A percentile compares a stretch with the other conserved stretches of the same genome.
These are phyloP conservation scores for Zeuzera pyrina DNA, from an alignment of 2,888 invertebrate species.

Conservation along the genomic window DNA sequence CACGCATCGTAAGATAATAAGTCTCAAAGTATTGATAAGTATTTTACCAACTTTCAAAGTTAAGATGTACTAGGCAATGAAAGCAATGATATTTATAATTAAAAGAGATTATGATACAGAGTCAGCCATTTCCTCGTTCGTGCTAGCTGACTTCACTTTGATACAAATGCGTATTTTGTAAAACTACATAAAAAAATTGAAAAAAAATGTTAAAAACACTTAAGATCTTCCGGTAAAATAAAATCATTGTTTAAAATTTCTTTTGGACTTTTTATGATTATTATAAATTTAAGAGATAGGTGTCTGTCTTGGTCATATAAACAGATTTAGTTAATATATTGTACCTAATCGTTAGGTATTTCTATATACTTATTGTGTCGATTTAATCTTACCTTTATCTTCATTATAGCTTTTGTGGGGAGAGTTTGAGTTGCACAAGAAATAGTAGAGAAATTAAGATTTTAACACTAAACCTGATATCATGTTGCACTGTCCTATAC, in stretches of 20 bases:
- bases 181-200: slow-evolving; percentile 34
- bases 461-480: slow-evolving; percentile 37
- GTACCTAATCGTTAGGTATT: slow-evolving; percentile 58
- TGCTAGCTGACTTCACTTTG: slow-evolving; percentile 66
- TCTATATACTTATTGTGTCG: slow-evolving; percentile 70
- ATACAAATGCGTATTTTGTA: slow-evolving; percentile 71
- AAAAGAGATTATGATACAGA: slow-evolving; percentile 41
- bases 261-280: slow-evolving; percentile 68
- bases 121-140: slow-evolving; percentile 61
- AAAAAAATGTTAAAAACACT: slow-evolving; percentile 50
- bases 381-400: slow-evolving; percentile 65
- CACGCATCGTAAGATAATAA: slow-evolving; percentile 66
- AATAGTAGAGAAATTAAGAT: slow-evolving; percentile 56
- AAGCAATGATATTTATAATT: slow-evolving; percentile 71
- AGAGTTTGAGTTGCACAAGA: slow-evolving; percentile 65
- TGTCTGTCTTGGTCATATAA: slow-evolving; percentile 66
- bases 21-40: slow-evolving; percentile 70
- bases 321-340: slow-evolving; percentile 65
- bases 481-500: no score
- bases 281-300: slow-evolving; percentile 64
- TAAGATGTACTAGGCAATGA: slow-evolving; percentile 59
- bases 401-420: slow-evolving; percentile 66
- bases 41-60: slow-evolving; percentile 66
- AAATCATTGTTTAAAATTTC: slow-evolving; percentile 57
- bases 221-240: slow-evolving; percentile 65